These are phyloP conservation scores for Callocephalon fimbriatum DNA, from an alignment of 2,113 vertebrate genomes.

Conservation along the genomic window DNA sequence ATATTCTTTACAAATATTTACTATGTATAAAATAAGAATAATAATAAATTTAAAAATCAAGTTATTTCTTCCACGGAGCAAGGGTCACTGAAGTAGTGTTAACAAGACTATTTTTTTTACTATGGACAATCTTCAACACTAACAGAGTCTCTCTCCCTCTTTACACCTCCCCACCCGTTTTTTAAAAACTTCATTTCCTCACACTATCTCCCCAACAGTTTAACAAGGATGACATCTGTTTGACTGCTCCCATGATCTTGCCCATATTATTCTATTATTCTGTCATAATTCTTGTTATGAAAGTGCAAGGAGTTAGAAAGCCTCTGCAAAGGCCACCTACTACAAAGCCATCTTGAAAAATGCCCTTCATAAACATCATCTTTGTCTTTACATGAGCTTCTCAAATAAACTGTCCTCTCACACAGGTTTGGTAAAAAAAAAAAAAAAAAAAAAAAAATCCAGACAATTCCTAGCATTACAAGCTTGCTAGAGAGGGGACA, in stretches of 20 bases:
- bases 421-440: background rate
- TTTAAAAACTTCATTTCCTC: background rate
- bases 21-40: background rate
- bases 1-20: background rate
- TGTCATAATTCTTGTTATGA: slow-evolving; percentile 9
- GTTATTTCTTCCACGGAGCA: background rate
- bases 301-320: background rate
- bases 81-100: background rate
- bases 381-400: background rate
- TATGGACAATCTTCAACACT: background rate
- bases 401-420: slow-evolving; percentile 17
- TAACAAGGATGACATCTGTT: background rate
- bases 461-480: background rate
- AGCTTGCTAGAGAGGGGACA: background rate
- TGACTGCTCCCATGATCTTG: background rate
- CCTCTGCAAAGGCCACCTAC: slow-evolving; percentile 12
- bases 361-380: slow-evolving; percentile 3
- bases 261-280: background rate
- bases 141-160: background rate
- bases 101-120: background rate
- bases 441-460: background rate
- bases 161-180: rapidly evolving
- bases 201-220: background rate
- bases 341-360: slow-evolving; percentile 30
- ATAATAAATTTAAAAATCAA: background rate